Base-by-base conservation (phyloP, 1,140 invertebrate species). In the Phymastichus coffea region DNA sequence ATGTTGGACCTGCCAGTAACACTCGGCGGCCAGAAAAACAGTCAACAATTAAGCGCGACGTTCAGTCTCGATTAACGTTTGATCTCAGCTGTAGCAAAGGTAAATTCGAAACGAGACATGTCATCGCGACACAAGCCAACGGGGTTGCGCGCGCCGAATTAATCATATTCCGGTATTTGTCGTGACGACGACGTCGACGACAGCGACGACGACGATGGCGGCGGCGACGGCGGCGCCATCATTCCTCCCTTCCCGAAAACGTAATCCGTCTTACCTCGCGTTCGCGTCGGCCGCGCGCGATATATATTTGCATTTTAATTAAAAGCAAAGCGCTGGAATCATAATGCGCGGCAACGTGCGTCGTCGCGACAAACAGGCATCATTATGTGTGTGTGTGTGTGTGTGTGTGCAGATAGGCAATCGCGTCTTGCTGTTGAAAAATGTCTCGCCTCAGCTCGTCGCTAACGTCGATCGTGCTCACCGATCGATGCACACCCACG, bases 241-340 rank as follows among this genome's bases (percentile, higher is more conserved):
- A n/a, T n/a, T n/a, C n/a, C n/a, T n/a, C n/a, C n/a, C n/a, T n/a
- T n/a, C n/a, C n/a, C n/a, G n/a, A n/a, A n/a, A n/a, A n/a, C n/a
- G n/a, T n/a, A 79, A 80, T 78, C 78, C 77, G 75, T 79, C 78
- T 80, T 80, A 80, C 76, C 76, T 80, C 71, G 68, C 70, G 71
- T 73, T 76, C 71, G 73, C 71, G 64, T 51, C 38, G 68, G 15
- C 3, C 41, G 15, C n/a, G 17, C 17, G 20, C 41, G 63, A 68
- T 74, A 77, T 74, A 80, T 81, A 84, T 83, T 84, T 84, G 82
- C 83, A 84, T 84, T 83, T 84, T 83, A 83, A 84, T 83, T 83
- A 82, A 81, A 78, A 80, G 78, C 77, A 78, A 79, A 82, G 82
- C 80, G 80, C 74, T 80, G 82, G 81, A 83, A 83, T 83, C 80